Evolutionary conservation across 2,888 invertebrate genomes (phyloP).

Genomic region (Acleris literana): DNA sequence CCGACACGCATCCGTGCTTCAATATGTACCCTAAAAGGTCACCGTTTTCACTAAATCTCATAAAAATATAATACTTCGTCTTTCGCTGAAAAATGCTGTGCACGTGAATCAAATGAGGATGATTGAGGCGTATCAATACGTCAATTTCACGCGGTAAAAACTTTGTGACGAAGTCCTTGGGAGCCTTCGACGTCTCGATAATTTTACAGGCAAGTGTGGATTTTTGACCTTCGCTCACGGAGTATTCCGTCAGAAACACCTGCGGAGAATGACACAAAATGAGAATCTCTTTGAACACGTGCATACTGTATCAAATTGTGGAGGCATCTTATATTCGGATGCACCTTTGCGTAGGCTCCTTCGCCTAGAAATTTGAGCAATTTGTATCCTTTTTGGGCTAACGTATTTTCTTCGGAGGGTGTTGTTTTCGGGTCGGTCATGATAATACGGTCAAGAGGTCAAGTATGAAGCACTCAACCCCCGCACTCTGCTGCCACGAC

Average conservation of each 20-base stretch:
- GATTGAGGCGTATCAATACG: conserved; percentile 88
- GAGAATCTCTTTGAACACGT: not conserved
- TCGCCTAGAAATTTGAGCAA: conserved; percentile 87
- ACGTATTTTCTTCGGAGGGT: conserved; percentile 76
- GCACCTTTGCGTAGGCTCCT: conserved; percentile 93
- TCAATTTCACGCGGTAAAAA: conserved; percentile 93
- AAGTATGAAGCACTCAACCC: conserved; percentile 51
- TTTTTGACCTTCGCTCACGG: conserved; percentile 59
- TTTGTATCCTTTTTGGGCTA: conserved; percentile 84
- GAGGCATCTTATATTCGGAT: not conserved
- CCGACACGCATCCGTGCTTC: conserved; percentile 87
- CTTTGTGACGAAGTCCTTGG: conserved; percentile 90
- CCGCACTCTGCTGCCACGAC: conserved; percentile 44
- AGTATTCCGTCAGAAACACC: conserved; percentile 74
- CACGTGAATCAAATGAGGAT: conserved; percentile 91
- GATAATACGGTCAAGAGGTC: conserved; percentile 56
- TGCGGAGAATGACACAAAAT: conserved; percentile 41
- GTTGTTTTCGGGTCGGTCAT: conserved; percentile 76
- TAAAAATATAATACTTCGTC: conserved; percentile 89
- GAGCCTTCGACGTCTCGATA: conserved; percentile 88
- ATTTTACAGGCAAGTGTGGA: conserved; percentile 87
- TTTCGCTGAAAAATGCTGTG: conserved; percentile 90
- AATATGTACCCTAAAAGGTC: conserved; percentile 89
- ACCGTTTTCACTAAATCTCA: conserved; percentile 91
- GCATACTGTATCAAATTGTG: not conserved